These are phyloP conservation scores for Yponomeuta plumbellus DNA, from an alignment of 2,888 invertebrate genomes.

Conservation along the genomic window DNA sequence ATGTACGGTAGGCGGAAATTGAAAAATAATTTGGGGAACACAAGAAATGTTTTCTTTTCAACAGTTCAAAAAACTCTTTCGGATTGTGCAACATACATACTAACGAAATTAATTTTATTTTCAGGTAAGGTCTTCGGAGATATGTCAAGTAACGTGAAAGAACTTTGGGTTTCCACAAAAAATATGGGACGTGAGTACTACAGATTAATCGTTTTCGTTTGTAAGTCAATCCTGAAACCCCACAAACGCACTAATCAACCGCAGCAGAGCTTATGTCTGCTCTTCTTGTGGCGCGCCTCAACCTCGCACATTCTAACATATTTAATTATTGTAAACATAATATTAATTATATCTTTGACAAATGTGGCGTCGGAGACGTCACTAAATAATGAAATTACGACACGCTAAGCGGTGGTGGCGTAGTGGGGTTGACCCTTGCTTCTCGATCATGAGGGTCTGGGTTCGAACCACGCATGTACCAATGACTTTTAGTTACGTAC, in stretches of 20 bases:
- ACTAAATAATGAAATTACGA: no score
- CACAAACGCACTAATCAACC: background rate
- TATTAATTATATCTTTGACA: no score
- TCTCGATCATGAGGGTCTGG: no score
- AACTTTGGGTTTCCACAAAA: background rate
- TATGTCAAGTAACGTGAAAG: background rate
- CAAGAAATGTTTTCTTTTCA: background rate
- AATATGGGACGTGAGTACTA: slow-evolving; percentile 4
- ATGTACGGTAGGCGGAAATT: background rate
- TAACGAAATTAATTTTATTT: background rate
- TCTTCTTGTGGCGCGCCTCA: no score
- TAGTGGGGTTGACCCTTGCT: no score
- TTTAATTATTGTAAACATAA: no score
- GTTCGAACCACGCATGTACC: no score
- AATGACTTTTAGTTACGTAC: no score
- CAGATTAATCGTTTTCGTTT: background rate
- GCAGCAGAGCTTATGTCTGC: background rate
- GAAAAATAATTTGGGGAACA: background rate
- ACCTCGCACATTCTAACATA: no score
- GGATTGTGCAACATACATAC: background rate
- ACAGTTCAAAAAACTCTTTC: background rate
- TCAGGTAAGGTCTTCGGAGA: background rate
- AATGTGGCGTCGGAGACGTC: no score
- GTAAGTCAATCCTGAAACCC: background rate
- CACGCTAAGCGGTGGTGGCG: no score